phyloP scores from a whole-genome alignment of 2,113 vertebrate genomes.

The Australoheros scitulus region DNA sequence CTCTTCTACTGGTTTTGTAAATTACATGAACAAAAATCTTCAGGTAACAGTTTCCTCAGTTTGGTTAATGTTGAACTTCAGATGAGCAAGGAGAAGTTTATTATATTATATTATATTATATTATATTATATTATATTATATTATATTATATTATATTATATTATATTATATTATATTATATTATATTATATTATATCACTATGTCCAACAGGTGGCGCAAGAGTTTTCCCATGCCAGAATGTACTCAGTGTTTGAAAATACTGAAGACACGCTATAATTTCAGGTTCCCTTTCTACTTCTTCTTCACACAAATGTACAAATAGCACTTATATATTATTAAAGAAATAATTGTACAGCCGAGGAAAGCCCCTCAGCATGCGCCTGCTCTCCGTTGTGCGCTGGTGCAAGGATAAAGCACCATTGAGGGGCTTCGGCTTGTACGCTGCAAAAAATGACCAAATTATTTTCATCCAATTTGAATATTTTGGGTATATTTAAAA shows the following conservation, averaged over 20 bases:
- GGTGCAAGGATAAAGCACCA: slow-evolving; percentile 2
- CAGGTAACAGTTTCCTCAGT: neutral
- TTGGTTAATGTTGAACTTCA: neutral
- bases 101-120: neutral
- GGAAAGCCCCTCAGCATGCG: neutral
- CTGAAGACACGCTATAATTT: neutral
- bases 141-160: too few relatives aligned
- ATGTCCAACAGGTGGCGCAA: slow-evolving; percentile 35
- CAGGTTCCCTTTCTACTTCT: neutral
- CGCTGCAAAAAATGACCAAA: slow-evolving; percentile 32
- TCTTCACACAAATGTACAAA: neutral
- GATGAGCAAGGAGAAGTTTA: neutral
- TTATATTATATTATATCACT: neutral
- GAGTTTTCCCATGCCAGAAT: neutral
- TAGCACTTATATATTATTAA: neutral
- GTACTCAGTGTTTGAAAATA: neutral
- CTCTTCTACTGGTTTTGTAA: neutral
- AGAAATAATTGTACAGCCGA: neutral
- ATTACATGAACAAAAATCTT: neutral
- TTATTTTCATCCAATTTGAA: accelerated
- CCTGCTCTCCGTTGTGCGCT: neutral
- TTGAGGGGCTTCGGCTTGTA: slow-evolving; percentile 25
- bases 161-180: too few relatives aligned
- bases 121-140: too few relatives aligned
- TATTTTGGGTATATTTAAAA: neutral